Evolutionary conservation across 2,888 invertebrate genomes (phyloP).

Genomic region (Sarcophaga variegata): DNA sequence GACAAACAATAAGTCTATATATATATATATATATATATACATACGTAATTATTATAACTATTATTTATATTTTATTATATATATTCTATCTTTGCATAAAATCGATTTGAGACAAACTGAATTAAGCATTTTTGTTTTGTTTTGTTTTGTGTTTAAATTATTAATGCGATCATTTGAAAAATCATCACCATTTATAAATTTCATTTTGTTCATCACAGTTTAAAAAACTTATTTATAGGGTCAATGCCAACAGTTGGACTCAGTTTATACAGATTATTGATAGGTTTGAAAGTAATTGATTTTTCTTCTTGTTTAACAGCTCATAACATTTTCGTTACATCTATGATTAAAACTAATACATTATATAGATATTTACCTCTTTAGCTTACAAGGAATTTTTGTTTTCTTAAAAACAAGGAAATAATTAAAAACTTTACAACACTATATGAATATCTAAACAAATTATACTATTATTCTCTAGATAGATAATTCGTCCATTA

Average conservation of each 20-base stretch:
- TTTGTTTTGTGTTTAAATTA: neutral
- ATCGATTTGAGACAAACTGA: neutral
- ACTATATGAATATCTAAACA: neutral
- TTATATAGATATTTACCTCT: neutral
- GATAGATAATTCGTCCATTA: neutral
- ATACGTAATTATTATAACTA: neutral
- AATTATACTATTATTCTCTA: neutral
- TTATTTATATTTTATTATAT: neutral
- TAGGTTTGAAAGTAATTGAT: conserved; percentile 46
- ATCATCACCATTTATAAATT: conserved; percentile 42
- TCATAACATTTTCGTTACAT: conserved; percentile 44
- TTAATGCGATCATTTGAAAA: neutral
- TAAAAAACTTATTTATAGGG: conserved; percentile 53
- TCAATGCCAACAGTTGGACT: conserved; percentile 49
- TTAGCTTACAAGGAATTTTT: neutral
- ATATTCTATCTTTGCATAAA: neutral
- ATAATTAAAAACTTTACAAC: neutral
- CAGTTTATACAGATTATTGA: conserved; percentile 51
- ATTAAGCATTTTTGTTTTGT: neutral
- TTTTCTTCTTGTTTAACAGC: conserved; percentile 44
- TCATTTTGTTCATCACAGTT: conserved; percentile 56
- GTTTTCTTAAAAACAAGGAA: too few relatives aligned
- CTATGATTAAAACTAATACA: conserved; percentile 14
- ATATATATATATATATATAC: neutral
- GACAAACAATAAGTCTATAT: too few relatives aligned